phyloP scores from a whole-genome alignment of 92 coral and sea anemone genomes.

The Phenganax marumi region DNA sequence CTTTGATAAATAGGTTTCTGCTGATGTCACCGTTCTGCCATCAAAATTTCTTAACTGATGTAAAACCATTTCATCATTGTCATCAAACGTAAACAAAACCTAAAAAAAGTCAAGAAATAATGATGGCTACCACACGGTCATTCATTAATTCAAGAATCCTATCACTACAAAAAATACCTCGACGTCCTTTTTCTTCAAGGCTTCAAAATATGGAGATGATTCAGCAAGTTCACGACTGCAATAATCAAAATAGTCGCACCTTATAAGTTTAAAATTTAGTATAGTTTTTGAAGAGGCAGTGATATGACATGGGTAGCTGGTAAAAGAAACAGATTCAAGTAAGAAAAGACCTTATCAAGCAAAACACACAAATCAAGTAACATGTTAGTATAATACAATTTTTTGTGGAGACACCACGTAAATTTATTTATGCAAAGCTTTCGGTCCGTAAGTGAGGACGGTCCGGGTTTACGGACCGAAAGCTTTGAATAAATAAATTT shows the following conservation, averaged over 20 bases:
- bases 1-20: constrained; percentile 84
- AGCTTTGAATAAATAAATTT: no score
- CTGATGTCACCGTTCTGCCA: constrained; percentile 76
- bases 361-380: no score
- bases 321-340: no score
- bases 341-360: no score
- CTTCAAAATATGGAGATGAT: constrained; percentile 92
- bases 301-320: not conserved
- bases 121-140: not conserved
- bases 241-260: not conserved
- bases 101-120: constrained; percentile 3
- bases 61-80: constrained; percentile 87
- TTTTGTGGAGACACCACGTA: no score
- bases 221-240: constrained; percentile 92
- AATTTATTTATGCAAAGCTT: no score
- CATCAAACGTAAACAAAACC: constrained; percentile 93
- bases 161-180: constrained; percentile 62
- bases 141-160: not conserved
- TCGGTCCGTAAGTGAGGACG: no score
- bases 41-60: constrained; percentile 79
- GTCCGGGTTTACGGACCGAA: no score
- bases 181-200: constrained; percentile 78
- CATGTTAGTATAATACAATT: no score
- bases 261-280: not conserved
- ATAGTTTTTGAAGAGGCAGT: not conserved